Percentiles rank a stretch among this genome's conserved stretches.
Conservation (phyloP, 2,113 vertebrate species). For the Dipodomys ordii region DNA sequence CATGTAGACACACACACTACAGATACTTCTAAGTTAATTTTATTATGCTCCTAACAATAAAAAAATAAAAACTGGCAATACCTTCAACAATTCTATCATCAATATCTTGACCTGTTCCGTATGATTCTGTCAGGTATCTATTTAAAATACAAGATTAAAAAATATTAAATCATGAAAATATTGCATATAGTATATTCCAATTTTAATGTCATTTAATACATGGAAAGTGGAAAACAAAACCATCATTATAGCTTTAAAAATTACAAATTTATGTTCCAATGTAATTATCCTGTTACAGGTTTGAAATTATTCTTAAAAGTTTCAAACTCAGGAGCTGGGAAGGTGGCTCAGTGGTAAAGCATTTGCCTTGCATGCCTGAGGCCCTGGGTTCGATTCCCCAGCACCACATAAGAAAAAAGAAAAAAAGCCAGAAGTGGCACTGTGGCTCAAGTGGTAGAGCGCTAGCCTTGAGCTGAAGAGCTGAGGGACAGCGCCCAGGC, state of each 20-base stretch:
- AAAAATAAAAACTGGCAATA: slow-evolving; percentile 80
- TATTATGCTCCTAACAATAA: background rate
- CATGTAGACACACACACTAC: background rate
- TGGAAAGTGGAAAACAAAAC: slow-evolving; percentile 38
- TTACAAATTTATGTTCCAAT: slow-evolving; percentile 23
- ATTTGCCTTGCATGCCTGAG: too few species aligned
- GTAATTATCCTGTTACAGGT: background rate
- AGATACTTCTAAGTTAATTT: background rate
- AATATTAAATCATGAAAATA: slow-evolving; percentile 57
- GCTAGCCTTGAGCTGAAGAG: too few species aligned
- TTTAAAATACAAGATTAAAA: slow-evolving; percentile 60
- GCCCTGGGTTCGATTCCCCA: too few species aligned
- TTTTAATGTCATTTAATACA: slow-evolving; percentile 41
- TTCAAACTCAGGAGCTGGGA: background rate
- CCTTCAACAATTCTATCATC: slow-evolving; percentile 99
- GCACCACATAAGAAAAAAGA: too few species aligned
- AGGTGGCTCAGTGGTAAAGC: too few species aligned
- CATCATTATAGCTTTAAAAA: slow-evolving; percentile 6
- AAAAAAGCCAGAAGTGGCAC: too few species aligned
- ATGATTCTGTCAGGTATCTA: slow-evolving; percentile 97
- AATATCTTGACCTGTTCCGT: slow-evolving; percentile 97
- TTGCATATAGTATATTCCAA: background rate
- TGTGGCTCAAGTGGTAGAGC: too few species aligned
- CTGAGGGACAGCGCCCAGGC: too few species aligned
- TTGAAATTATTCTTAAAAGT: background rate